Percentiles rank a stretch among this genome's conserved stretches.
These are phyloP conservation scores for Phyllotreta striolata DNA, from an alignment of 2,888 invertebrate species.

Conservation along the genomic window DNA sequence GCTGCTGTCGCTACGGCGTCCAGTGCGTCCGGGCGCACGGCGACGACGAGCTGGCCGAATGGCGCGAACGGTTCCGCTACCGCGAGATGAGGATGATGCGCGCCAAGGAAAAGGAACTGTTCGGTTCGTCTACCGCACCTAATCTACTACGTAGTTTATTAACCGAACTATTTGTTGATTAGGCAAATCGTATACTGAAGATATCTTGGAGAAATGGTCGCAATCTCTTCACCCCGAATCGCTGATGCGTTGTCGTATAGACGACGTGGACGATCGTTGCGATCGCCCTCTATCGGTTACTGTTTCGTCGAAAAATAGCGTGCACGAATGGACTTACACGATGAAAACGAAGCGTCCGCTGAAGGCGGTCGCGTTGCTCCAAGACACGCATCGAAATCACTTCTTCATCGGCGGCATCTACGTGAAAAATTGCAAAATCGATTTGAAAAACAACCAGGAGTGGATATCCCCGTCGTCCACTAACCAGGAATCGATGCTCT, in stretches of 20 bases:
- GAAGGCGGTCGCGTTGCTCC: conserved; percentile 71
- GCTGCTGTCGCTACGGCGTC: conserved; percentile 72
- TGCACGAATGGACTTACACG: conserved; percentile 69
- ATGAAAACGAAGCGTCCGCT: conserved; percentile 65
- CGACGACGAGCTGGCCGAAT: conserved; percentile 73
- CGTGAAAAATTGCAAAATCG: conserved; percentile 45
- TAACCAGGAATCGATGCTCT: conserved; percentile 42
- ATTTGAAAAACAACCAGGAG: conserved; percentile 63
- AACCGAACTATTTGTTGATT: no score
- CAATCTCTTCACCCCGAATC: conserved; percentile 69
- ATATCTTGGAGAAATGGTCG: conserved; percentile 71
- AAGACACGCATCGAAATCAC: conserved; percentile 74
- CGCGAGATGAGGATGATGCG: conserved; percentile 69
- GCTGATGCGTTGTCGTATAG: conserved; percentile 69
- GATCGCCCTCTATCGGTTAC: conserved; percentile 68
- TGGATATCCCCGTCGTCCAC: conserved; percentile 59
- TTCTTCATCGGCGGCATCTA: conserved; percentile 68
- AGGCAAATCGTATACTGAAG: conserved; percentile 66
- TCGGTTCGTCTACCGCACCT: conserved; percentile 64
- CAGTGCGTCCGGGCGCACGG: conserved; percentile 81
- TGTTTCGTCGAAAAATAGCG: conserved; percentile 69
- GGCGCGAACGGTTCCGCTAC: conserved; percentile 76
- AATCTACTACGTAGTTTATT: no score
- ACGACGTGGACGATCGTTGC: conserved; percentile 67
- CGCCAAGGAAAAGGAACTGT: conserved; percentile 74